Conservation (phyloP, 92 coral and sea anemone species). For the Porites rus region DNA sequence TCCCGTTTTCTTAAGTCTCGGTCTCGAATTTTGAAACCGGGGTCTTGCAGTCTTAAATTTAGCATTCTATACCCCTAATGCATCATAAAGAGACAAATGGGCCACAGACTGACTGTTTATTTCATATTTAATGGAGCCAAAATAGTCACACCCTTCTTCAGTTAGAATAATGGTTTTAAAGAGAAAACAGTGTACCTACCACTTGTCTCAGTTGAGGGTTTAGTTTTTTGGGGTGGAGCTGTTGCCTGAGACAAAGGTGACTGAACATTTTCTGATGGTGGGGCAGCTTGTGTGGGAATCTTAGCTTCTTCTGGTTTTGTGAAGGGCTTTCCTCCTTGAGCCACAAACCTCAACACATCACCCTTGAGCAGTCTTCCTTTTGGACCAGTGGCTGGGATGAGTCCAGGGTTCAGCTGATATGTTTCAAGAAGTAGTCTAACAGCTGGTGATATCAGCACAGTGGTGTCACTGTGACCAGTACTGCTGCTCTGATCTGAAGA, state of each 20-base stretch:
- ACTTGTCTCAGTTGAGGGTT: not conserved
- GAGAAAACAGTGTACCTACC: not conserved
- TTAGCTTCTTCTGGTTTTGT: slow-evolving; percentile 27
- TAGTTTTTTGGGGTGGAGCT: not conserved
- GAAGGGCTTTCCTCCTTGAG: slow-evolving; percentile 58
- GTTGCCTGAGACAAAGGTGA: slow-evolving; percentile 10
- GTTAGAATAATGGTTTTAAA: not conserved
- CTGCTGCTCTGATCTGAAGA: slow-evolving; percentile 13
- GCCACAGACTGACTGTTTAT: no score
- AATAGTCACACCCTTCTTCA: no score
- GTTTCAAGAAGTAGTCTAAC: slow-evolving; percentile 86
- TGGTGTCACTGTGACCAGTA: not conserved
- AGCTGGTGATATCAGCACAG: slow-evolving; percentile 79
- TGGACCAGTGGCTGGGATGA: slow-evolving; percentile 90
- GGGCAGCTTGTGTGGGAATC: not conserved
- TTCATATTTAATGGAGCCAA: no score
- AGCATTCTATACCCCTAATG: no score
- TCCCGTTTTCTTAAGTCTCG: no score
- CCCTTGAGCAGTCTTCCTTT: slow-evolving; percentile 94
- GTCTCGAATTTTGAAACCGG: no score
- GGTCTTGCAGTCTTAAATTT: no score
- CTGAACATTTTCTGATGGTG: not conserved
- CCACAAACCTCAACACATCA: slow-evolving; percentile 83
- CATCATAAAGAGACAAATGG: no score
- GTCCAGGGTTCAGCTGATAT: slow-evolving; percentile 77